phyloP scores from a whole-genome alignment of 2,797 vertebrate species.

The Antennarius maculatus region DNA sequence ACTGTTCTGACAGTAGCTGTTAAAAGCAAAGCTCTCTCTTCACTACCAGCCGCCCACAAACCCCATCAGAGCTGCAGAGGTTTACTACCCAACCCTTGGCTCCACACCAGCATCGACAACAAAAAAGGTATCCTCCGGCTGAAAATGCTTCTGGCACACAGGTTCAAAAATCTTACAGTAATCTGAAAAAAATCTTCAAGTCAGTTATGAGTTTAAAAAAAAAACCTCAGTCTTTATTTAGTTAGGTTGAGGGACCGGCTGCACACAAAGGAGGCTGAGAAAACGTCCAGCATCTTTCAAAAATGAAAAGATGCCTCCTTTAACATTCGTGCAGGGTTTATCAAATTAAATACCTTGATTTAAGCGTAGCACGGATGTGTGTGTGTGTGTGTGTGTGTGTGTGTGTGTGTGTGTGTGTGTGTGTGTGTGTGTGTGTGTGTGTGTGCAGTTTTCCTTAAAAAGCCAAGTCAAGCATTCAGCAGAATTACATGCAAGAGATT shows the following conservation, averaged over 20 bases:
- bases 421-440: slow-evolving; percentile 1
- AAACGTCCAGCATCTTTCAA: slow-evolving; percentile 37
- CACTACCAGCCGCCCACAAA: slow-evolving; percentile 47
- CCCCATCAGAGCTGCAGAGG: slow-evolving; percentile 36
- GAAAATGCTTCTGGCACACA: not conserved
- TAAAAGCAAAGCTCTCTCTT: slow-evolving; percentile 48
- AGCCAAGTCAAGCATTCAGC: slow-evolving; percentile 63
- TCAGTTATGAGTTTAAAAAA: not conserved
- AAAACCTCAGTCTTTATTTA: slow-evolving; percentile 31
- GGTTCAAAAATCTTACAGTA: slow-evolving; percentile 7
- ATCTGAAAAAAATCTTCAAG: not conserved
- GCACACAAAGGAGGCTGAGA: slow-evolving; percentile 29
- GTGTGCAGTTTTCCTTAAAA: slow-evolving; percentile 58
- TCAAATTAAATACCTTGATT: slow-evolving; percentile 19
- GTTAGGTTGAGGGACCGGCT: slow-evolving; percentile 4
- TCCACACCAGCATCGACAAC: slow-evolving; percentile 45
- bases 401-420: slow-evolving; percentile 10
- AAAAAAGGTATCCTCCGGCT: slow-evolving; percentile 24
- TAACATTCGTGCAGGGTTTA: not conserved
- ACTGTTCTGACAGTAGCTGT: slow-evolving; percentile 48
- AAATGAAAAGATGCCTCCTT: not conserved
- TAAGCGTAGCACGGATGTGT: not conserved
- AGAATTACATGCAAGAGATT: slow-evolving; percentile 29
- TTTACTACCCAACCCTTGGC: slow-evolving; percentile 48
- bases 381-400: slow-evolving; percentile 11